Conservation (phyloP, 2,113 vertebrate species). For the Bombycilla garrulus region DNA sequence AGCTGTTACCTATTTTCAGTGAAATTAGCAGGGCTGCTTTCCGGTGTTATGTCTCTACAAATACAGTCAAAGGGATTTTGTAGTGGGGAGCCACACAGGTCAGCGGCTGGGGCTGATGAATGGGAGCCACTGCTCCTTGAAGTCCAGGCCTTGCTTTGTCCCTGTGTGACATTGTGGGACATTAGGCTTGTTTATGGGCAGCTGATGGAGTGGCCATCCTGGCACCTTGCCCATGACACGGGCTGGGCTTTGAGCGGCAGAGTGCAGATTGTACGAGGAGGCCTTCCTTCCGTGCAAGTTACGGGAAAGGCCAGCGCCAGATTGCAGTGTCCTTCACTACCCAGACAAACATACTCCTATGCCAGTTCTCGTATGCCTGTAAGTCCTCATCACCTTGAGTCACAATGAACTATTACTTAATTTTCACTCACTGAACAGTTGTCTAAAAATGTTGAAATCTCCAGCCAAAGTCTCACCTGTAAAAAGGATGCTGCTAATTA, state of each 20-base stretch:
- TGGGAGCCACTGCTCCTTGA: not conserved
- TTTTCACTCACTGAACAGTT: not conserved
- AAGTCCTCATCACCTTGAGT: not conserved
- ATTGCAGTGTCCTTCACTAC: not conserved
- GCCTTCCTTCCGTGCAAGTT: not conserved
- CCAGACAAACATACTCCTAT: not conserved
- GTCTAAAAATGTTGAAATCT: not conserved
- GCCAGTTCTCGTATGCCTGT: not conserved
- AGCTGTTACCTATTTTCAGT: not conserved
- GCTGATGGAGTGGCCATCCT: not conserved
- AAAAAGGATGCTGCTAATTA: constrained; percentile 8
- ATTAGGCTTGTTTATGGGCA: not conserved
- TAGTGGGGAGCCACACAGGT: not conserved
- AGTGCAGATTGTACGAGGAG: not conserved
- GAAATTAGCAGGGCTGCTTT: not conserved
- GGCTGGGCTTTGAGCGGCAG: not conserved
- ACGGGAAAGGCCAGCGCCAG: fast-evolving
- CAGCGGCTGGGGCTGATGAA: not conserved
- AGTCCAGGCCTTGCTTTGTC: not conserved
- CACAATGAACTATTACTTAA: not conserved
- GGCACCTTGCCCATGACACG: not conserved
- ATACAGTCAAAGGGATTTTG: not conserved
- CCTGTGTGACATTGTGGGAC: not conserved
- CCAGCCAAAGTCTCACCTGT: not conserved
- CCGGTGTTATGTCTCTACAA: not conserved